Evolutionary conservation across 2,888 invertebrate species (phyloP).

Genomic region (Drosophila infuscata): DNA sequence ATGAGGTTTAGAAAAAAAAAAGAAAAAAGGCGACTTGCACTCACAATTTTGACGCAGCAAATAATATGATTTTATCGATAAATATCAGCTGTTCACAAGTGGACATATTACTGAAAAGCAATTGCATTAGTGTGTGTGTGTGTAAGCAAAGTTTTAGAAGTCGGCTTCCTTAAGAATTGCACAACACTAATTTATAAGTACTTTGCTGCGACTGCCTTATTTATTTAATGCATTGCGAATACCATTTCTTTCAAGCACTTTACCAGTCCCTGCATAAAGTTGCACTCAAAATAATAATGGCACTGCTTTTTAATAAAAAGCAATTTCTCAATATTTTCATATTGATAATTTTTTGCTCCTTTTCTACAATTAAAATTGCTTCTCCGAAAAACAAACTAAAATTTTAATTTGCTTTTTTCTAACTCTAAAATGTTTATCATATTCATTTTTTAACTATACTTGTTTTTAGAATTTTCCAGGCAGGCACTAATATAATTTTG

Average conservation of each 20-base stretch:
- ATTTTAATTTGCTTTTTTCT: neutral
- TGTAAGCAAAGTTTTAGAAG: neutral
- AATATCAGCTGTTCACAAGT: constrained; percentile 44
- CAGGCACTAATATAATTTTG: neutral
- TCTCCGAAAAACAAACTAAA: neutral
- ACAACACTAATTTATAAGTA: neutral
- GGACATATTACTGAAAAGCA: constrained; percentile 16
- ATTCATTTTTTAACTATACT: neutral
- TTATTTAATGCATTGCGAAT: neutral
- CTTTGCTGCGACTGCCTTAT: neutral
- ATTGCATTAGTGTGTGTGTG: neutral
- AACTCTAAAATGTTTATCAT: neutral
- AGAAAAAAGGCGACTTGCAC: neutral
- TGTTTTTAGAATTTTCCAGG: neutral
- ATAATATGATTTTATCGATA: constrained; percentile 41
- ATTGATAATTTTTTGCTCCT: neutral
- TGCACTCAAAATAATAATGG: neutral
- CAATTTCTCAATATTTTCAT: neutral
- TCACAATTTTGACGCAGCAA: neutral
- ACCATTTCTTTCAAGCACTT: neutral
- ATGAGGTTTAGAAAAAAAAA: neutral
- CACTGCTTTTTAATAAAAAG: neutral
- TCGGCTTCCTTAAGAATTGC: neutral
- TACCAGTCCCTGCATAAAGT: neutral
- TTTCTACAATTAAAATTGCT: neutral